A percentile compares a stretch with the other conserved stretches of the same genome.
Evolutionary conservation across 2,113 vertebrate species (phyloP).

Genomic region (Pterocles burchelli): DNA sequence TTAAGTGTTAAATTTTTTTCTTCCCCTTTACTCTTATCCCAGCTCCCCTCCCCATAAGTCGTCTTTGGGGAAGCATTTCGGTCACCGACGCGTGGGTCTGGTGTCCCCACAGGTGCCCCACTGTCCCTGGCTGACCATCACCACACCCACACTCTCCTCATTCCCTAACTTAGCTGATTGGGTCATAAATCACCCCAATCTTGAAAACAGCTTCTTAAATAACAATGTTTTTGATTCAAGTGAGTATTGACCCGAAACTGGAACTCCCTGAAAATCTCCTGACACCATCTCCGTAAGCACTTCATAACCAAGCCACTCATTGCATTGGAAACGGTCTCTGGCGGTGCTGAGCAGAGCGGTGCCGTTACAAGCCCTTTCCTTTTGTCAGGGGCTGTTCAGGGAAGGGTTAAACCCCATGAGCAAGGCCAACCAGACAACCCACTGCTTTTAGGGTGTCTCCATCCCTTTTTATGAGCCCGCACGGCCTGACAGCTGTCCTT

Average conservation of each 20-base stretch:
- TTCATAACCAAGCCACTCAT: rapidly evolving
- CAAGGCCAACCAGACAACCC: constrained; percentile 4
- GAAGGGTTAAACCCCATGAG: constrained; percentile 51
- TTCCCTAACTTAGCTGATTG: not conserved
- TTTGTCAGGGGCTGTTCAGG: not conserved
- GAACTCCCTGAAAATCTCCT: not conserved
- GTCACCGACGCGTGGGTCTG: rapidly evolving
- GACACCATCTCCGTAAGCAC: rapidly evolving
- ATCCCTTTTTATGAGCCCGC: constrained; percentile 70
- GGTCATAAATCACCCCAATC: not conserved
- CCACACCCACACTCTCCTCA: not conserved
- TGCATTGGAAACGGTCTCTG: not conserved
- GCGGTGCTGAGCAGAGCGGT: not conserved
- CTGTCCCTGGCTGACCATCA: not conserved
- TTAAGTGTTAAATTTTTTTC: not conserved
- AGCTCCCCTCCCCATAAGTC: not conserved
- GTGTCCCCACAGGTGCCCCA: rapidly evolving
- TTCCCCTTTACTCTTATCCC: not conserved
- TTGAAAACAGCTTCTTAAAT: not conserved
- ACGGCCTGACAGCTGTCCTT: constrained; percentile 81
- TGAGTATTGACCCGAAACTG: not conserved
- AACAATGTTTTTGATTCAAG: not conserved
- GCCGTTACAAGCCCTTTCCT: not conserved
- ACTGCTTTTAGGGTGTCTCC: constrained; percentile 63
- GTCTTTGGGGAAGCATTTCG: not conserved